phyloP scores from a whole-genome alignment of 2,797 vertebrate genomes.

The Alosa sapidissima region DNA sequence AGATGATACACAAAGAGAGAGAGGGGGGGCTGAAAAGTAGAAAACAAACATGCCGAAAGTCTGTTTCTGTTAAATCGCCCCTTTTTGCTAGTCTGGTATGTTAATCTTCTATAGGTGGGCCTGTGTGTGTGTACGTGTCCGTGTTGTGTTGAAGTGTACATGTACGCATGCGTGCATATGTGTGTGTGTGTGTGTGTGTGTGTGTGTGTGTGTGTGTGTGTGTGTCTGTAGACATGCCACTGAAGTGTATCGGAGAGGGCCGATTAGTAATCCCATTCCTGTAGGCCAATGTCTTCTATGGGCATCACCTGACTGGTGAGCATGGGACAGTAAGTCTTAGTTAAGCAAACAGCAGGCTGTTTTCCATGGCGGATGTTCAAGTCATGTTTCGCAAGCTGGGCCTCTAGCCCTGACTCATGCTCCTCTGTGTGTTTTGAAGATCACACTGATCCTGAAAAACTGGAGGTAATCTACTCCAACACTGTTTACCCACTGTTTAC shows the following conservation, averaged over 20 bases:
- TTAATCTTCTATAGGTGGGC: background rate
- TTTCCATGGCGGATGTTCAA: constrained; percentile 20
- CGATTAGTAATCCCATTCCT: constrained; percentile 1
- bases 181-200: background rate
- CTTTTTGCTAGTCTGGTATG: background rate
- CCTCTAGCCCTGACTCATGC: background rate
- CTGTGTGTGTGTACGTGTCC: background rate
- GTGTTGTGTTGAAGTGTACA: background rate
- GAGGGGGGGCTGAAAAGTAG: background rate
- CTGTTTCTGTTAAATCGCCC: background rate
- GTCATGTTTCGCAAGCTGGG: constrained; percentile 4
- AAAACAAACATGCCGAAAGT: background rate
- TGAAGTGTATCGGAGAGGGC: background rate
- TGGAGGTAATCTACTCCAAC: background rate
- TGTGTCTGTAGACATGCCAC: background rate
- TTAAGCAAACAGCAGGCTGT: constrained; percentile 1
- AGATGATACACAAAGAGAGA: background rate
- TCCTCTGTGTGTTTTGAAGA: background rate
- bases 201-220: background rate
- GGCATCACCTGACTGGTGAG: background rate
- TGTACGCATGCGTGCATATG: background rate
- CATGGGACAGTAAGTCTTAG: constrained; percentile 7
- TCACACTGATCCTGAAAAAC: background rate
- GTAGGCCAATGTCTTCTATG: background rate
- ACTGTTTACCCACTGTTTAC: background rate